Evolutionary conservation across 2,888 invertebrate genomes (phyloP).

Genomic region (Cheilosia scutellata): DNA sequence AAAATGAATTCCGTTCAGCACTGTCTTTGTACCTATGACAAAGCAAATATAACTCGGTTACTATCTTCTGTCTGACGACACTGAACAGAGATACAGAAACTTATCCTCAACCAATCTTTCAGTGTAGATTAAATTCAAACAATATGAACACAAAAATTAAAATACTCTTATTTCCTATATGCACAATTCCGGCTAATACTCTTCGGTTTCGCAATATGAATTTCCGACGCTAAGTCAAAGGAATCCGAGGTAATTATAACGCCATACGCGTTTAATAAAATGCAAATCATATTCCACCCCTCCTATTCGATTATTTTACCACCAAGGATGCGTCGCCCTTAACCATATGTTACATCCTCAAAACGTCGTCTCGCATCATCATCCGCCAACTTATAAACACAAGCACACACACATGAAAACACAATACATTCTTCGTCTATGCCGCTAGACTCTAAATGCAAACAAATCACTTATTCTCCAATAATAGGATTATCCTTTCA

Average conservation of each 20-base stretch:
- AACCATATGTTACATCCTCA: slow-evolving; percentile 62
- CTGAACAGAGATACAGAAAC: no score
- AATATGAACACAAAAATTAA: no score
- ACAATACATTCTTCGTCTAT: neutral
- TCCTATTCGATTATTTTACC: slow-evolving; percentile 21
- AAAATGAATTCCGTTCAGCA: no score
- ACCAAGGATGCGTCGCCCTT: slow-evolving; percentile 22
- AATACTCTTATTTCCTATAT: no score
- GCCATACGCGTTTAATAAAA: slow-evolving; percentile 14
- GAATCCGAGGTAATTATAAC: neutral
- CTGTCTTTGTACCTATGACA: no score
- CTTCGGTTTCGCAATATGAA: neutral
- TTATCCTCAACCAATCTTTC: no score
- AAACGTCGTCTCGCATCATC: slow-evolving; percentile 45
- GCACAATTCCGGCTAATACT: neutral
- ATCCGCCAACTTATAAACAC: slow-evolving; percentile 24
- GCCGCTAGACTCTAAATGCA: slow-evolving; percentile 19
- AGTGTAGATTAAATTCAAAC: no score
- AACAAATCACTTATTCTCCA: slow-evolving; percentile 66
- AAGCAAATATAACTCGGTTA: no score
- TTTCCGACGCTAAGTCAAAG: neutral
- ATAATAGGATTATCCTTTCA: slow-evolving; percentile 74
- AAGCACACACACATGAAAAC: slow-evolving; percentile 27
- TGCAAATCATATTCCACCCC: slow-evolving; percentile 22
- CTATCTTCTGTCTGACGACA: no score